Percentiles rank a stretch among this genome's conserved stretches.
Conservation (phyloP, 2,888 invertebrate genomes). For the Archaeoteleia sp. region DNA sequence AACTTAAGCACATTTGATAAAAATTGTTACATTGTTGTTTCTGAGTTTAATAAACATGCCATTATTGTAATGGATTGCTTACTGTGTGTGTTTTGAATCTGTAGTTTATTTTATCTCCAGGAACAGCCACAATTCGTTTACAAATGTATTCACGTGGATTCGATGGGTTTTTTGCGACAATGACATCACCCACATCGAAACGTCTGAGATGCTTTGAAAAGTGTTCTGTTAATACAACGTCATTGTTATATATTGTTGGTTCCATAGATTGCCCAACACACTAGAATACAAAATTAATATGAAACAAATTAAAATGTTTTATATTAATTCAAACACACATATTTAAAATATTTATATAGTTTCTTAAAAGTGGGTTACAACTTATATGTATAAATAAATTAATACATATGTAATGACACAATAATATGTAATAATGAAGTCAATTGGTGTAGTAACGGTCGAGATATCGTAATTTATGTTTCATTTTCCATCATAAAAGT, state of each 20-base stretch:
- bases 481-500: no score
- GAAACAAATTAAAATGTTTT: no score
- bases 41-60: slow-evolving; percentile 3
- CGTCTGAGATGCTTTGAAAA: slow-evolving; percentile 81
- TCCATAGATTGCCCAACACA: slow-evolving; percentile 96
- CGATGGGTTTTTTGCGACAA: slow-evolving; percentile 87
- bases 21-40: no score
- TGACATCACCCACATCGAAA: slow-evolving; percentile 86
- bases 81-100: slow-evolving; percentile 64
- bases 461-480: no score
- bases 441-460: no score
- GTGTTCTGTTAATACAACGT: slow-evolving; percentile 89
- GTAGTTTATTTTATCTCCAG: slow-evolving; percentile 82
- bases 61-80: slow-evolving; percentile 43
- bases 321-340: no score
- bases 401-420: no score
- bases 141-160: slow-evolving; percentile 89
- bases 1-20: no score
- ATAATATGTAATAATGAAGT: no score
- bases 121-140: slow-evolving; percentile 86
- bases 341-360: no score
- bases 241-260: slow-evolving; percentile 88
- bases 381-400: no score
- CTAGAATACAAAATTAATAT: slow-evolving; percentile 75
- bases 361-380: no score